Evolutionary conservation across 2,113 vertebrate species (phyloP), one percentile per base, ranked within the genome.

Genomic region (Cryptoleucopteryx plumbea): DNA sequence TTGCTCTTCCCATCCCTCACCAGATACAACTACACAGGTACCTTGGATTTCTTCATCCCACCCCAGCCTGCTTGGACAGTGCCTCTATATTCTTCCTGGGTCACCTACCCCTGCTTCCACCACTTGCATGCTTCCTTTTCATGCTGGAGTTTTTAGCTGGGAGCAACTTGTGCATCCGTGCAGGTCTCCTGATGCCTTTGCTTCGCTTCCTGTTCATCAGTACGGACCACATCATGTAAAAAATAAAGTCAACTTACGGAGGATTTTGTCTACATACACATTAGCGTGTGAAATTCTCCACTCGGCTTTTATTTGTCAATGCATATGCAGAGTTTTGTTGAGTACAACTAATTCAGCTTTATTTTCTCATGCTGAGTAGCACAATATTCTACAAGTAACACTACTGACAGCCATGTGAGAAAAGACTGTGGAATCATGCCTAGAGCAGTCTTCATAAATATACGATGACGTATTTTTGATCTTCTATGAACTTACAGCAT

Each of bases 381-480:
- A 52, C 58, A 89, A n/a, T 86, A 70, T 70, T 91, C 78, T 80
- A 11, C 18, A 80, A 77, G 52, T 32, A 75, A 75, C 47, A 62
- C 8, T 62, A 65, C 48, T 73, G 71, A 77, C 32, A 88, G 59
- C 10, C 42, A 38, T 42, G 31, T 92, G 75, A 93, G 74, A 88
- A 95, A 80, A 58, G 42, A 32, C 26, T 3, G 4, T 82, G 42
- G 75, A 93, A 88, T 27, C 71, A 86, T 36, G 47, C 59, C 67
- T 66, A 67, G 23, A 88, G 40, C 43, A 66, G n/a, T 71, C 38
- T 78, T 86, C 32, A 34, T 90, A 96, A 93, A 92, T 79, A 87
- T 3, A 93, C 0, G 1, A 87, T 34, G 13, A 62, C 4, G 16
- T 50, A 82, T 52, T 94, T 94, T 94, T 94, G 20, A 80, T 88